Base-by-base conservation (phyloP, 2,888 invertebrate species). In the Drosophila setosimentum region DNA sequence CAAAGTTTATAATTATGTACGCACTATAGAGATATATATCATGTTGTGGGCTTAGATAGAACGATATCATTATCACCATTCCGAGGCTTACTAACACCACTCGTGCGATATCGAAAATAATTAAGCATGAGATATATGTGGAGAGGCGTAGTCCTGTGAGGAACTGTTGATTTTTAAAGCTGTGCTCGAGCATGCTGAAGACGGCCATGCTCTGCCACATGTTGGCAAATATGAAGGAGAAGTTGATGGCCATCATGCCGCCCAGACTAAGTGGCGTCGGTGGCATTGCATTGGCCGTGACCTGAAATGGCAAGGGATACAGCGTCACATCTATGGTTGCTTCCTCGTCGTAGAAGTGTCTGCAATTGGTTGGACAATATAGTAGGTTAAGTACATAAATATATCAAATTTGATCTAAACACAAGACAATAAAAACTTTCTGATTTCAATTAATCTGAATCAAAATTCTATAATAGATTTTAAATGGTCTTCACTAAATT, bases 11-110 rank as follows among this genome's bases (percentile, higher is more conserved):
- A 13, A 16, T 45, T 4, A 11, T 40, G 2, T 50, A 70, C 87
- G 21, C 48, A 83, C 79, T 0, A 30, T 76, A 74, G 1, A 78
- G 48, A 2, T n/a, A 2, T 0, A 35, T 0, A 42, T 81, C 73
- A 40, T 72, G 83, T 7, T 51, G 16, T 7, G 86, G 83, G 61
- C 53, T 66, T 3, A 76, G 7, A 29, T 68, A 82, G 1, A 74
- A 0, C 8, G 54, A 16, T 8, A 72, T 59, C 37, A 78, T 16
- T 3, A 62, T 0, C 24, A 76, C 21, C 1, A 76, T 94, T 93
- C 21, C 94, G 27, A 74, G 0, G 13, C 45, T 45, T 8, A 54
- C 37, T 21, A 76, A 2, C 0, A 59, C 1, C 29, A 72, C 24
- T 2, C 62, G 50, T 3, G 68, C 0, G 0, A 66, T 0, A 49